phyloP scores from a whole-genome alignment of 2,888 invertebrate species.

The Caenorhabditis drosophilae region DNA sequence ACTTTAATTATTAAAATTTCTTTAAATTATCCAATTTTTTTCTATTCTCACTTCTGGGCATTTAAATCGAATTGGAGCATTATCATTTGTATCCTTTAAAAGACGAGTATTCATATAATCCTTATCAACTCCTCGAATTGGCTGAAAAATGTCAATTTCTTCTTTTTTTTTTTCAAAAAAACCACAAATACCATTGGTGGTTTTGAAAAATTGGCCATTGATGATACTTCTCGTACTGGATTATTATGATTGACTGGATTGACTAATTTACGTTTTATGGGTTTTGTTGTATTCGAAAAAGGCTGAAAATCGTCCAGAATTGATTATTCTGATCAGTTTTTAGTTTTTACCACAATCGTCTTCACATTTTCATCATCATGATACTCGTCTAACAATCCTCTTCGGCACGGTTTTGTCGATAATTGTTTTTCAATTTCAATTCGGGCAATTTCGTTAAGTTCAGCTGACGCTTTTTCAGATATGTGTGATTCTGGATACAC shows the following conservation, averaged over 20 bases:
- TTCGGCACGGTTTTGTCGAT: neutral
- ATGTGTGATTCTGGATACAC: too few species aligned
- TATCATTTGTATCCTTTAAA: neutral
- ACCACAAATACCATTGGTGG: neutral
- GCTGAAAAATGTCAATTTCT: neutral
- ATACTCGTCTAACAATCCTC: too few species aligned
- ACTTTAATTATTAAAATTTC: neutral
- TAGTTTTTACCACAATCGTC: neutral
- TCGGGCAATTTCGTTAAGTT: constrained; percentile 16
- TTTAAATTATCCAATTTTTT: too few species aligned
- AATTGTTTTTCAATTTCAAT: constrained; percentile 22
- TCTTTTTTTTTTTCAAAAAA: neutral
- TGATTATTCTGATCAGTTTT: neutral
- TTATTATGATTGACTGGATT: neutral
- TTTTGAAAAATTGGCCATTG: neutral
- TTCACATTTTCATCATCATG: neutral
- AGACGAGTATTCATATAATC: neutral
- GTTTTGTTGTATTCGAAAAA: neutral
- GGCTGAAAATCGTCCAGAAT: neutral
- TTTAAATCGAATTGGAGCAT: constrained; percentile 8
- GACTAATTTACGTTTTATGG: neutral
- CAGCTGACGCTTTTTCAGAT: too few species aligned
- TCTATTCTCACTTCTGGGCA: constrained; percentile 14
- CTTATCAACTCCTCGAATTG: neutral
- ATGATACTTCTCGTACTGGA: neutral